Base-by-base conservation (phyloP, 2,797 vertebrate genomes). In the Rhinichthys osculus region DNA sequence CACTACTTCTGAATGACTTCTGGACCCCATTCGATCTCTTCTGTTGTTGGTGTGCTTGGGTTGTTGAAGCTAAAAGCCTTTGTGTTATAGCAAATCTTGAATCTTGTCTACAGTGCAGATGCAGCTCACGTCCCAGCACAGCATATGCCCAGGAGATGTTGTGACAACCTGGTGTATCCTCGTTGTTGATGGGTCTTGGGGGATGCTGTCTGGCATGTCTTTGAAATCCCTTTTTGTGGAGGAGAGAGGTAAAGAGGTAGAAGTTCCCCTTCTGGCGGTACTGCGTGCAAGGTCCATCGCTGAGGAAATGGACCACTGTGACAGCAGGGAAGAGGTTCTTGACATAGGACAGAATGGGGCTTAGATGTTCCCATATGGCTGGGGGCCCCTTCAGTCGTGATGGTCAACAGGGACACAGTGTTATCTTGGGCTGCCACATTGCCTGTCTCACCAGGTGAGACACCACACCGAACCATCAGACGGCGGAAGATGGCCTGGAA, bases 1-100 rank as follows among this genome's bases (percentile, higher is more conserved):
- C 62, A 67, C 69, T n/a, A 72, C 33, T 77, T 77, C 9, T 77
- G 74, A 47, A 57, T 57, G 30, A 78, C 33, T 35, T 78, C 52
- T 59, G 33, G 74, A 57, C n/a, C 33, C 76, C 33, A 35, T 57
- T 54, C 16, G 9, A 38, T 78, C 3, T 78, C 76, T 77, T 78
- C 19, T 59, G 52, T 35, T 16, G 27, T 57, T 78, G 52, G 76
- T 78, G 17, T 35, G 33, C 52, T 57, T 78, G 52, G 76, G 59
- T 8, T 38, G 16, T 35, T 78, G 76, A 57, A 7, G 30, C 23
- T 54, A 30, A 30, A 30, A 1, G 30, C 30, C 19, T 57, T 57
- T 23, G 19, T 21, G 54, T 57, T 57, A 57, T 57, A 57, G 54
- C 59, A 64, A 42, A 8, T 42, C 8, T 42, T 10, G 40, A 42